Evolutionary conservation across 2,888 invertebrate species (phyloP).

Genomic region (Gerris lacustris): DNA sequence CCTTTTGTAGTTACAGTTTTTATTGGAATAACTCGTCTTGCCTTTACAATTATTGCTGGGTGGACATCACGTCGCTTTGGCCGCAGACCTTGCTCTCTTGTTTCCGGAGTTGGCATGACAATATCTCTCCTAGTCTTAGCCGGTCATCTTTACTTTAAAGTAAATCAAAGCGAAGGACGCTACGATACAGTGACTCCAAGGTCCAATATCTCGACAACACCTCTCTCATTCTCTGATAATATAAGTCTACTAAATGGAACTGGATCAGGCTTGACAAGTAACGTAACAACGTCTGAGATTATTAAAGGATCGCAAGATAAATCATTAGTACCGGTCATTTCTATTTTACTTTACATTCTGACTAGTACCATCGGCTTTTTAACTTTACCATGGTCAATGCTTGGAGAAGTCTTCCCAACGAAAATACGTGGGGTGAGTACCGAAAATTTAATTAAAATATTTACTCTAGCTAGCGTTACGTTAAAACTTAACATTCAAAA

Average conservation of each 20-base stretch:
- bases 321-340: constrained; percentile 27
- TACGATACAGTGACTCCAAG: constrained; percentile 13
- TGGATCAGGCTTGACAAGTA: neutral
- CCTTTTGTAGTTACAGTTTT: constrained; percentile 29
- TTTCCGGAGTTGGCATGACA: constrained; percentile 47
- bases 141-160: constrained; percentile 13
- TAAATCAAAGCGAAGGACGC: neutral
- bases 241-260: neutral
- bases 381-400: constrained; percentile 46
- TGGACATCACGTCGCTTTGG: constrained; percentile 28
- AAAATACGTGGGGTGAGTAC: constrained; percentile 39
- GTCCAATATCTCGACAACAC: neutral
- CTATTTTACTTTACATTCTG: constrained; percentile 32
- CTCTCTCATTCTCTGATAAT: neutral
- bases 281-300: constrained; percentile 15
- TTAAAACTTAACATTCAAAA: too few relatives aligned
- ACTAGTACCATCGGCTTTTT: constrained; percentile 44
- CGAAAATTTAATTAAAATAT: neutral
- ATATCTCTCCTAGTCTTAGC: constrained; percentile 38
- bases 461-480: too few relatives aligned
- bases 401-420: constrained; percentile 44
- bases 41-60: constrained; percentile 28
- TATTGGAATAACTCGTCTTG: constrained; percentile 28
- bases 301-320: constrained; percentile 19
- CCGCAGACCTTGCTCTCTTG: constrained; percentile 27